Evolutionary conservation across 2,888 invertebrate species (phyloP).

Genomic region (Hirtodrosophila alboralis): DNA sequence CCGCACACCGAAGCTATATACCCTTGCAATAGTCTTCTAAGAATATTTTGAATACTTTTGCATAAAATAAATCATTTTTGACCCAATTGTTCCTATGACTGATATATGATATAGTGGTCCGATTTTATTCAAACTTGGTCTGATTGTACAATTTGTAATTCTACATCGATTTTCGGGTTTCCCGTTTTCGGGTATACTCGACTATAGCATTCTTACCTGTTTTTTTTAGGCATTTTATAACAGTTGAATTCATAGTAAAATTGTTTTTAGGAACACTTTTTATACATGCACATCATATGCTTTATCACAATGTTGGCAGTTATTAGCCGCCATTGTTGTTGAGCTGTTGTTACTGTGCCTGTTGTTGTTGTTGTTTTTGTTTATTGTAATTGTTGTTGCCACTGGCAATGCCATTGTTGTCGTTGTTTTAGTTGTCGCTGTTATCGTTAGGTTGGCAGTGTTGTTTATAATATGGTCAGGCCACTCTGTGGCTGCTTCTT

Average conservation of each 20-base stretch:
- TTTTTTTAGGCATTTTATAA: not conserved
- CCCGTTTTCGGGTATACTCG: too few species aligned
- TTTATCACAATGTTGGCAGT: constrained; percentile 54
- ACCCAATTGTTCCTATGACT: too few species aligned
- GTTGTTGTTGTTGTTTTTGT: constrained; percentile 22
- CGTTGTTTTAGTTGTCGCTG: constrained; percentile 34
- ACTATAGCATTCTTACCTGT: too few species aligned
- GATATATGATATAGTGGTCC: too few species aligned
- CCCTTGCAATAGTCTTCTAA: too few species aligned
- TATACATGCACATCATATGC: constrained; percentile 9
- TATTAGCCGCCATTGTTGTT: constrained; percentile 66
- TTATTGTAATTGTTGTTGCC: not conserved
- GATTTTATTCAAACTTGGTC: too few species aligned
- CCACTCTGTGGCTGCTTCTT: constrained; percentile 12
- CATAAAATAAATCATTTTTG: too few species aligned
- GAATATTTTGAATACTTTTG: too few species aligned
- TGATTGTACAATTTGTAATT: too few species aligned
- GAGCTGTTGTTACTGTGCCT: constrained; percentile 27
- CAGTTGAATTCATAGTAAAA: constrained; percentile 2
- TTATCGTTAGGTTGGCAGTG: constrained; percentile 57
- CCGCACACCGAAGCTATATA: too few species aligned
- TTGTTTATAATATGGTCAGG: constrained; percentile 66
- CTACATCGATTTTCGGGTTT: too few species aligned
- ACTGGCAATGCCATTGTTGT: not conserved
- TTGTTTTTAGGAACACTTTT: not conserved